Conservation (phyloP, 2,113 vertebrate species). For the Sitta europaea region DNA sequence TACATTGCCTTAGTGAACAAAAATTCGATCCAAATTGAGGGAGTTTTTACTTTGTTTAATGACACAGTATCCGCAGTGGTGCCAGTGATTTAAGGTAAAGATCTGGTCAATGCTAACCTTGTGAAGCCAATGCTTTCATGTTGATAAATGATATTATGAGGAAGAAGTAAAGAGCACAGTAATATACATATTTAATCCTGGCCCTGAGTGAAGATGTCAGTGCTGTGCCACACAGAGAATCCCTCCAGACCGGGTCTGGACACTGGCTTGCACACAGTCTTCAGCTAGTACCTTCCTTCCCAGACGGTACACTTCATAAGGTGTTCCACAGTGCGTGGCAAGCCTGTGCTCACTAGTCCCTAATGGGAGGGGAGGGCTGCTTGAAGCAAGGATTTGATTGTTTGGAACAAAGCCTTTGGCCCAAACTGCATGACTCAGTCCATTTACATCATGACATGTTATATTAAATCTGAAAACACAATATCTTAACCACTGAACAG, state of each 20-base stretch:
- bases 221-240: not conserved
- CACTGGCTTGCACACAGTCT: accelerated
- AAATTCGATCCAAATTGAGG: not conserved
- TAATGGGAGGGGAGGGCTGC: not conserved
- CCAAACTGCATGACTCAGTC: not conserved
- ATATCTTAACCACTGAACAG: not conserved
- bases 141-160: not conserved
- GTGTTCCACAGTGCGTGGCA: accelerated
- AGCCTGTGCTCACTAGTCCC: not conserved
- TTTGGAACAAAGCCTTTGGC: not conserved
- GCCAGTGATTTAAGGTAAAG: not conserved
- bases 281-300: not conserved
- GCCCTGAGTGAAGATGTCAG: not conserved
- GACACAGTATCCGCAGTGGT: not conserved
- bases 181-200: not conserved
- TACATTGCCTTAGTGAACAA: not conserved
- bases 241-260: not conserved
- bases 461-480: not conserved
- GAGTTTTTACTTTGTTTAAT: not conserved
- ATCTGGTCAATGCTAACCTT: not conserved
- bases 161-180: not conserved
- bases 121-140: not conserved
- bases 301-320: not conserved
- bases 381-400: not conserved
- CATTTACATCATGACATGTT: not conserved